Evolutionary conservation across 2,113 vertebrate genomes (phyloP), one percentile per base, ranked within the genome.

Genomic region (Ornithorhynchus anatinus): DNA sequence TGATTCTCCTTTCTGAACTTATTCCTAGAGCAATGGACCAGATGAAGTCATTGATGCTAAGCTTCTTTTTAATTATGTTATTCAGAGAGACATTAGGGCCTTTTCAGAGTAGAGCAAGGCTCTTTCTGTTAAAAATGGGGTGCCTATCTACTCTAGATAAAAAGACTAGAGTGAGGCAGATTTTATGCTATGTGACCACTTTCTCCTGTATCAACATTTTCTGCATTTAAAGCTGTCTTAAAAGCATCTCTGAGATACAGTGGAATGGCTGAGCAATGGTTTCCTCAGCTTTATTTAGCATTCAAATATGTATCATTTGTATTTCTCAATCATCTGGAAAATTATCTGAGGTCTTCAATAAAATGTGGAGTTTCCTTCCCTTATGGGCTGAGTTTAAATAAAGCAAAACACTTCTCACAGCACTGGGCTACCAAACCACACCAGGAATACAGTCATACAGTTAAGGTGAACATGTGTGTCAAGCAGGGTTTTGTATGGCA

Each of bases 51-150:
- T 33, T 69, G 51, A 60, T 72, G 38, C 54, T 65, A 63, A 59
- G 39, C 61, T 72, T 75, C 58, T 33, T 37, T 69, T 75, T 72
- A 75, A 77, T 87, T 79, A 77, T 69, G 52, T 72, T 59, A 79
- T 67, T 81, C 77, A 75, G 59, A 72, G 56, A 77, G 69, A 79
- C 66, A 79, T 67, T 53, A 77, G 56, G 69, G 38, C 59, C 77
- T 69, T 81, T 81, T 75, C 80, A 85, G 59, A 70, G 27, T 39
- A 33, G 11, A 3, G 15, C 38, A 2, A 6, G 43, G 59, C 20
- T 71, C 43, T 32, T 33, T 63, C 77, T 69, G 36, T 69, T 37
- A 23, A 32, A 64, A 58, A 32, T 5, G 31, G 27, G 33, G 66
- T 62, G 29, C 8, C 36, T n/a, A n/a, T n/a, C 32, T 27, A 36